Evolutionary conservation across 1,140 invertebrate species (phyloP).

Genomic region (Oedothorax gibbosus): DNA sequence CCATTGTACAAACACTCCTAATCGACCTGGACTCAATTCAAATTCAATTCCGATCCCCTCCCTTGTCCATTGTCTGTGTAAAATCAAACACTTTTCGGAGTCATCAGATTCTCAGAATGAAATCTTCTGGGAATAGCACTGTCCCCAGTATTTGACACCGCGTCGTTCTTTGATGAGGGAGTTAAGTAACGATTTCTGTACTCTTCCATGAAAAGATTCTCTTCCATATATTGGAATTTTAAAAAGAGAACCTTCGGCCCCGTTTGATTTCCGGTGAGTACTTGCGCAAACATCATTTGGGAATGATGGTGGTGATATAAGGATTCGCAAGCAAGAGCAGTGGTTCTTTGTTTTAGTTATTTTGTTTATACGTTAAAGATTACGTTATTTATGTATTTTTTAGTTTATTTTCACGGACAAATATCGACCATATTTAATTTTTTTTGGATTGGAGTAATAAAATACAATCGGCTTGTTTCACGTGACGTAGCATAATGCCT

Average conservation of each 20-base stretch:
- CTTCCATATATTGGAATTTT: constrained; percentile 3
- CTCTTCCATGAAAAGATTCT: neutral
- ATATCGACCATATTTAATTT: too few relatives aligned
- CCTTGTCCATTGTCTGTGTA: neutral
- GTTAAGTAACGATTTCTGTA: constrained; percentile 39
- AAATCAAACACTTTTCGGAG: neutral
- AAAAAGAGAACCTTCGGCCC: neutral
- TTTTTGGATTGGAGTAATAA: too few relatives aligned
- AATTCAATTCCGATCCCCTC: neutral
- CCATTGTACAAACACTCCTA: too few relatives aligned
- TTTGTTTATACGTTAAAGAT: too few relatives aligned
- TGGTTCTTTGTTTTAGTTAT: too few relatives aligned
- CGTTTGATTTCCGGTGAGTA: constrained; percentile 10
- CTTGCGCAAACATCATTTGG: neutral
- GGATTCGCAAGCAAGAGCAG: too few relatives aligned
- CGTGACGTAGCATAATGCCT: too few relatives aligned
- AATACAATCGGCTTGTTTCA: too few relatives aligned
- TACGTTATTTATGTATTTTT: too few relatives aligned
- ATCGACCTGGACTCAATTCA: too few relatives aligned
- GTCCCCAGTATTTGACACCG: constrained; percentile 2
- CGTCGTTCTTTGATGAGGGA: neutral
- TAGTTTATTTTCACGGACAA: too few relatives aligned
- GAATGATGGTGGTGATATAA: too few relatives aligned
- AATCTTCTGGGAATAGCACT: constrained; percentile 7
- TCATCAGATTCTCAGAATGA: neutral